Evolutionary conservation across 2,888 invertebrate species (phyloP), one percentile per base, ranked within the genome.

Genomic region (Yponomeuta cagnagella): DNA sequence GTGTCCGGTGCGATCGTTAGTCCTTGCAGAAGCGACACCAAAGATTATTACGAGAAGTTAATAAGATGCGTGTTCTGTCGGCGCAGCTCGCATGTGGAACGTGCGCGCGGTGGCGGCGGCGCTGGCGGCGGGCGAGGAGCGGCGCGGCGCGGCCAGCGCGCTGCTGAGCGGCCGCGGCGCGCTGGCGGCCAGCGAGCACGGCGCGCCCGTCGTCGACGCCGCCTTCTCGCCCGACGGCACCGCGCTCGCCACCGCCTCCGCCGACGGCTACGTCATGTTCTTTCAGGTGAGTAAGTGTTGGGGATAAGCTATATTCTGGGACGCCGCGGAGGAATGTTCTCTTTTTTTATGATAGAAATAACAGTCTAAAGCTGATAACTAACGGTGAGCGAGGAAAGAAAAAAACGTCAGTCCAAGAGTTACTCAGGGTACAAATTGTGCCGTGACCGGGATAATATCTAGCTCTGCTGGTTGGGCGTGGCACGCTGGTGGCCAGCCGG

Each of bases 161-260:
- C 78, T 83, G 75, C 71, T 72, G 69, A 78, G 76, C 15, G 77
- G 79, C 63, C 74, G 74, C 67, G 78, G 78, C 71, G 77, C 73
- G 76, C 81, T 77, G 63, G 72, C 75, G 52, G 76, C 77, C 6
- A 76, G 76, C 58, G 82, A 84, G 76, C 89, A 88, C 84, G 76
- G 69, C 68, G 89, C 82, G 72, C 76, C 81, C 63, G 81, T 98
- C 70, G 94, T 96, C 23, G 97, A 97, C 89, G 97, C 97, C 12
- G 95, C 97, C 58, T 96, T 98, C 86, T 97, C 98, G 67, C 98
- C 98, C 0, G 99, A 98, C 91, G 98, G 98, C 48, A 97, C 97
- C 30, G 98, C 98, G 10, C 94, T 99, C 72, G 98, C 98, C 67
- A 97, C 98, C 63, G 98, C 97, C 48, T 96, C 96, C 79, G 92